Evolutionary conservation across 2,113 vertebrate species (phyloP).

Genomic region (Ariopsis seemanni): DNA sequence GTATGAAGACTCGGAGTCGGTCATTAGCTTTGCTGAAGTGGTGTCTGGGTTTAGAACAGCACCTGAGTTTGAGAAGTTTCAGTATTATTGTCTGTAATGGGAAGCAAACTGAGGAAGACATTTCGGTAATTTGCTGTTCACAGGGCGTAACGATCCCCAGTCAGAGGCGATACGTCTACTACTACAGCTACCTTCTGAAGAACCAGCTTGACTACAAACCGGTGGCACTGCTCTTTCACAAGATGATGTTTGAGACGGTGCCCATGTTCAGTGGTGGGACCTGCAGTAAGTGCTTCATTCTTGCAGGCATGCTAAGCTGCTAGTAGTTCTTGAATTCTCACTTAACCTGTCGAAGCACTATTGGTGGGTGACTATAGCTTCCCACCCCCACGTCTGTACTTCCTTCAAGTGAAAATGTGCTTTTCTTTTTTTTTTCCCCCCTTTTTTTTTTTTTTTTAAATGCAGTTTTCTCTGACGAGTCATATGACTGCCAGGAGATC

Average conservation of each 20-base stretch:
- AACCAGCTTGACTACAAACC: slow-evolving; percentile 94
- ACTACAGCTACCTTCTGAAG: slow-evolving; percentile 97
- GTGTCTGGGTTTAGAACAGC: background rate
- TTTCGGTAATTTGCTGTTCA: slow-evolving; percentile 35
- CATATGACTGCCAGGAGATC: background rate
- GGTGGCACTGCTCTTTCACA: slow-evolving; percentile 95
- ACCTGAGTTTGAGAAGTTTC: background rate
- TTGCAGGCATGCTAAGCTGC: background rate
- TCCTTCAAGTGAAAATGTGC: background rate
- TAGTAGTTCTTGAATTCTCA: slow-evolving; percentile 1
- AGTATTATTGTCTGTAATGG: background rate
- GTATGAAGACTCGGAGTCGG: background rate
- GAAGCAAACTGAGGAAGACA: background rate
- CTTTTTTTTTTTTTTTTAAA: background rate
- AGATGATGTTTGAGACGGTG: slow-evolving; percentile 98
- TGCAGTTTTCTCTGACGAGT: background rate
- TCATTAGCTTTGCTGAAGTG: background rate
- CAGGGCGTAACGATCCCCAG: slow-evolving; percentile 98
- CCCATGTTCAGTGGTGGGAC: slow-evolving; percentile 96
- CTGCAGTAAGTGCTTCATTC: slow-evolving; percentile 82
- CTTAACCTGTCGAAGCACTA: background rate
- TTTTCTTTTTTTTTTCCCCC: background rate
- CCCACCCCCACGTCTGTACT: background rate
- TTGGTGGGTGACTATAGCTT: background rate
- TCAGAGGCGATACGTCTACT: slow-evolving; percentile 94